phyloP scores from a whole-genome alignment of 2,113 vertebrate genomes.

The Corydoras maculifer region DNA sequence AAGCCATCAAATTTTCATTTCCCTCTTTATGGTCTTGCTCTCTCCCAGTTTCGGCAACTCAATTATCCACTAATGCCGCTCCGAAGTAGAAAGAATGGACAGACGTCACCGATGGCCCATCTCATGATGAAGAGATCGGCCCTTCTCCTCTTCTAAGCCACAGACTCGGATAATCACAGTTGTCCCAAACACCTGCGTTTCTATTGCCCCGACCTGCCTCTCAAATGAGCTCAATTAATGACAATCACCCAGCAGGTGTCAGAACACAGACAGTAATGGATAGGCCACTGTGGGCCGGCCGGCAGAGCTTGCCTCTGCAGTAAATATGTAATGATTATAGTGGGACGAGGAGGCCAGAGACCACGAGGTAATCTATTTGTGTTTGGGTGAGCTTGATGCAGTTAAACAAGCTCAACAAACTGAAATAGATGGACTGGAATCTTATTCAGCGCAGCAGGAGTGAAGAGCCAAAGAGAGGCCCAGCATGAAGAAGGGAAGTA shows the following conservation, averaged over 20 bases:
- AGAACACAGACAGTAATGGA: constrained; percentile 71
- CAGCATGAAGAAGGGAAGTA: constrained; percentile 9
- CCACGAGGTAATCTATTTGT: constrained; percentile 63
- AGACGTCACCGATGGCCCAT: constrained; percentile 49
- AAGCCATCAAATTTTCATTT: constrained; percentile 51
- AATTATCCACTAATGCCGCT: constrained; percentile 64
- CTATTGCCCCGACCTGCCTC: constrained; percentile 64
- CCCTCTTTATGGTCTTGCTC: constrained; percentile 19
- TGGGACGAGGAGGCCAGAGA: constrained; percentile 53
- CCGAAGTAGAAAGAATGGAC: constrained; percentile 67
- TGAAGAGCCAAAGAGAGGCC: constrained; percentile 15
- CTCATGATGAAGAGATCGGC: constrained; percentile 58
- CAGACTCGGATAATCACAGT: constrained; percentile 63
- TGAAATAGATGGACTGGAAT: constrained; percentile 61
- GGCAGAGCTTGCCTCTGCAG: constrained; percentile 62
- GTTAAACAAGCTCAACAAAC: constrained; percentile 67
- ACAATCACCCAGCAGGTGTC: constrained; percentile 76
- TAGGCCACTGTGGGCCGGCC: constrained; percentile 63
- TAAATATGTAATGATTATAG: constrained; percentile 79
- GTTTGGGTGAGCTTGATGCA: constrained; percentile 59
- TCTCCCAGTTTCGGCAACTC: constrained; percentile 32
- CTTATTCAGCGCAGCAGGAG: constrained; percentile 37
- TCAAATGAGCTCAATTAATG: constrained; percentile 79
- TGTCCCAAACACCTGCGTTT: constrained; percentile 75
- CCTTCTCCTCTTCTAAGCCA: constrained; percentile 53